These are phyloP conservation scores for Catocala nupta DNA, from an alignment of 2,888 invertebrate species.

Conservation along the genomic window DNA sequence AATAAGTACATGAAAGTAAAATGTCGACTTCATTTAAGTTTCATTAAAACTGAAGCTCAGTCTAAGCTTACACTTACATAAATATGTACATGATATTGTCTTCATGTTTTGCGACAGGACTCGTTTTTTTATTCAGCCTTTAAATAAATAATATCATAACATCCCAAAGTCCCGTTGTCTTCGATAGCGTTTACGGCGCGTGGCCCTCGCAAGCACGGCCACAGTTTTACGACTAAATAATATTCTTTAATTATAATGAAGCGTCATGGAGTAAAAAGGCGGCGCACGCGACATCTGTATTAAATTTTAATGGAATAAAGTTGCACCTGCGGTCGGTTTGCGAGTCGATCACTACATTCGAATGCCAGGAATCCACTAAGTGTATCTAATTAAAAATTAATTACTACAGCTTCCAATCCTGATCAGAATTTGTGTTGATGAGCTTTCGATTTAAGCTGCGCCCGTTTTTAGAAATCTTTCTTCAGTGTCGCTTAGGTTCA, in stretches of 20 bases:
- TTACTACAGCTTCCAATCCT: constrained; percentile 60
- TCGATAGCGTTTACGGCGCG: constrained; percentile 68
- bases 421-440: constrained; percentile 45
- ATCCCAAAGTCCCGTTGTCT: constrained; percentile 72
- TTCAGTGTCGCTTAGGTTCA: background rate
- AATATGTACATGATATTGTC: background rate
- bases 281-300: constrained; percentile 85
- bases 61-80: too few relatives aligned
- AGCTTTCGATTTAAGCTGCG: constrained; percentile 39
- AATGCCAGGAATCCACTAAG: constrained; percentile 68
- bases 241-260: constrained; percentile 85
- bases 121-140: constrained; percentile 34
- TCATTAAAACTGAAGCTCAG: too few relatives aligned
- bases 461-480: constrained; percentile 8
- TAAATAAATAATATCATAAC: constrained; percentile 62
- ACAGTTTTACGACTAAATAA: constrained; percentile 84
- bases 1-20: too few relatives aligned
- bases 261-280: constrained; percentile 79
- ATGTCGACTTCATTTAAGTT: too few relatives aligned
- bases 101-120: constrained; percentile 11
- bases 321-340: constrained; percentile 80
- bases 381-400: constrained; percentile 79
- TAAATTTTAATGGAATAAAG: constrained; percentile 83
- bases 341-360: constrained; percentile 69
- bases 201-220: constrained; percentile 67